Conservation (phyloP, 2,888 invertebrate species). For the Amphipyra tragopoginis region DNA sequence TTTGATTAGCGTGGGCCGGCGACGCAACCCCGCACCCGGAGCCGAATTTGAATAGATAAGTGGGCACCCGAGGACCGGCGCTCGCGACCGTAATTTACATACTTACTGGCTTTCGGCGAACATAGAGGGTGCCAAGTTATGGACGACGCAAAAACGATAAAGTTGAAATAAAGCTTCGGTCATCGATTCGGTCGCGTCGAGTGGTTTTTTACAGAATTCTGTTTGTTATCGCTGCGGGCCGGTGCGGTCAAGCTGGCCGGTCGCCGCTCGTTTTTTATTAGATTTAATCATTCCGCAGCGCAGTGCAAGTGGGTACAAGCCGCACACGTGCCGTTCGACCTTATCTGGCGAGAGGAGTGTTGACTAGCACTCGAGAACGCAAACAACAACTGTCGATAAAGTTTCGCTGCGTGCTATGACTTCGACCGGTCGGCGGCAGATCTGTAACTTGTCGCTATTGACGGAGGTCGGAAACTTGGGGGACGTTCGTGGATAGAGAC, state of each 20-base stretch:
- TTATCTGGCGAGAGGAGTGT: slow-evolving; percentile 57
- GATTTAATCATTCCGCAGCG: slow-evolving; percentile 74
- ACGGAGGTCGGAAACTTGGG: slow-evolving; percentile 71
- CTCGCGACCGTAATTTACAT: slow-evolving; percentile 90
- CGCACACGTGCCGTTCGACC: slow-evolving; percentile 36
- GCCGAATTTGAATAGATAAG: slow-evolving; percentile 90
- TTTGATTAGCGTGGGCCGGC: slow-evolving; percentile 89
- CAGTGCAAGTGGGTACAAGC: slow-evolving; percentile 41
- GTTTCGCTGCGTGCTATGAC: slow-evolving; percentile 67
- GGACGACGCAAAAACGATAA: slow-evolving; percentile 88
- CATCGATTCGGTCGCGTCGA: slow-evolving; percentile 83
- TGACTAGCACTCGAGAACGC: slow-evolving; percentile 36
- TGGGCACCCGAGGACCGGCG: slow-evolving; percentile 87
- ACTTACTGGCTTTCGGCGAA: slow-evolving; percentile 88
- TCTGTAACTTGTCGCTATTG: slow-evolving; percentile 69
- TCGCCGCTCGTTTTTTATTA: slow-evolving; percentile 68
- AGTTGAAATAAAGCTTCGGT: slow-evolving; percentile 88
- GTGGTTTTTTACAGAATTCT: slow-evolving; percentile 83
- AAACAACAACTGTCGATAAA: slow-evolving; percentile 37
- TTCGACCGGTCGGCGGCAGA: slow-evolving; percentile 64
- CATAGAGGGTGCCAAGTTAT: slow-evolving; percentile 87
- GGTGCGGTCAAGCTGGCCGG: slow-evolving; percentile 52
- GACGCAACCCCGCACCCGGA: slow-evolving; percentile 84
- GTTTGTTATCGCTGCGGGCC: slow-evolving; percentile 79
- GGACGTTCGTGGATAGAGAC: slow-evolving; percentile 59